phyloP scores from a whole-genome alignment of 2,797 vertebrate genomes.

The Apogon talboti region DNA sequence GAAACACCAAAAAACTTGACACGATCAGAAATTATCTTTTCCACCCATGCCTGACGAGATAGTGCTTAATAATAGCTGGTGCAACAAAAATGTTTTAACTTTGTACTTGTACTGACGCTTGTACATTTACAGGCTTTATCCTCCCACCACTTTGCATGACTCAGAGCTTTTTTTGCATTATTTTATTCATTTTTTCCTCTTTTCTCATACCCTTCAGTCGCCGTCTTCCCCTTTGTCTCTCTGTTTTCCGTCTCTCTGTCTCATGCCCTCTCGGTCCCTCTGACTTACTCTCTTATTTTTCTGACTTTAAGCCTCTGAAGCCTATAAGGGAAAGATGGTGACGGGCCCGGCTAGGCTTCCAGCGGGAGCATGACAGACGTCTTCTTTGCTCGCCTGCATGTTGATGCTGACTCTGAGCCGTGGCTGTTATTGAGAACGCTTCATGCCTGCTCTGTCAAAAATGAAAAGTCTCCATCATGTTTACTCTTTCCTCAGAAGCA shows the following conservation, averaged over 20 bases:
- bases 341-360: slow-evolving; percentile 55
- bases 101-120: slow-evolving; percentile 69
- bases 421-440: slow-evolving; percentile 31
- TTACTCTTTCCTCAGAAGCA: slow-evolving; percentile 24
- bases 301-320: slow-evolving; percentile 39
- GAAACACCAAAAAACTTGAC: slow-evolving; percentile 38
- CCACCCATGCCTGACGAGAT: slow-evolving; percentile 42
- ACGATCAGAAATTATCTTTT: slow-evolving; percentile 47
- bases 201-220: slow-evolving; percentile 37
- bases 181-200: slow-evolving; percentile 34
- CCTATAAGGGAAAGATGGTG: slow-evolving; percentile 51
- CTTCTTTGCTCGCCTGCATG: slow-evolving; percentile 38
- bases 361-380: slow-evolving; percentile 53
- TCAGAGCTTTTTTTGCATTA: slow-evolving; percentile 42
- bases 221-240: slow-evolving; percentile 36
- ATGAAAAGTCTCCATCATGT: slow-evolving; percentile 46
- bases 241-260: slow-evolving; percentile 38
- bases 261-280: slow-evolving; percentile 46
- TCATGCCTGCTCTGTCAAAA: slow-evolving; percentile 42
- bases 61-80: slow-evolving; percentile 56
- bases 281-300: slow-evolving; percentile 31
- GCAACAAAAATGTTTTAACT: slow-evolving; percentile 53
- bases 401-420: slow-evolving; percentile 29
- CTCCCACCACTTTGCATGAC: slow-evolving; percentile 48
- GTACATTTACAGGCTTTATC: slow-evolving; percentile 63